A percentile compares a stretch with the other conserved stretches of the same genome.
These are phyloP conservation scores for Chaenocephalus aceratus DNA, from an alignment of 2,113 vertebrate genomes.

Conservation along the genomic window DNA sequence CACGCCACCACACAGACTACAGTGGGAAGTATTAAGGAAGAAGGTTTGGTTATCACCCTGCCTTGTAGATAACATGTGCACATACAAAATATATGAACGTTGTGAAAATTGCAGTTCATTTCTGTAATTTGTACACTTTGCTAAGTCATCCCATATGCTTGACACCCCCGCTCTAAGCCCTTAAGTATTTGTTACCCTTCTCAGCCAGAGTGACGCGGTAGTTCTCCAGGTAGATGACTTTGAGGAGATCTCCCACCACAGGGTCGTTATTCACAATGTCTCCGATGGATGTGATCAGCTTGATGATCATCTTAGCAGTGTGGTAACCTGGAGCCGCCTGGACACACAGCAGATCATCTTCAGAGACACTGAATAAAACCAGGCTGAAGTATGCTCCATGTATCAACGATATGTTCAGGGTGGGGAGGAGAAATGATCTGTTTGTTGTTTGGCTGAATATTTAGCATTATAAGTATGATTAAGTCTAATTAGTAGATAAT, in stretches of 20 bases:
- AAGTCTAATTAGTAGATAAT: background rate
- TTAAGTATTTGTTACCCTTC: conserved; percentile 83
- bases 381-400: background rate
- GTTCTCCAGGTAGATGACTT: conserved; percentile 94
- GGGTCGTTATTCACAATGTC: conserved; percentile 93
- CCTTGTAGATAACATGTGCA: no score
- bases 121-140: no score
- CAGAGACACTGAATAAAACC: background rate
- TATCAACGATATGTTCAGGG: background rate
- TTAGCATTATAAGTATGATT: no score
- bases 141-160: no score
- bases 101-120: no score
- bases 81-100: no score
- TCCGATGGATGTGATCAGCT: conserved; percentile 91
- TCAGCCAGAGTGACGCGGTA: conserved; percentile 93
- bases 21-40: no score
- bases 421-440: background rate
- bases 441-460: background rate
- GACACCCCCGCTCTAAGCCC: background rate
- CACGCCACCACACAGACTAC: no score
- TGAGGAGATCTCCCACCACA: conserved; percentile 90
- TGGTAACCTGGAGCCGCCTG: conserved; percentile 95
- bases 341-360: background rate
- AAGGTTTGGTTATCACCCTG: no score
- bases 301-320: conserved; percentile 95